Percentiles rank a stretch among this genome's conserved stretches.
These are phyloP conservation scores for Hypselothyrea guttata DNA, from an alignment of 2,888 invertebrate genomes.

Conservation along the genomic window DNA sequence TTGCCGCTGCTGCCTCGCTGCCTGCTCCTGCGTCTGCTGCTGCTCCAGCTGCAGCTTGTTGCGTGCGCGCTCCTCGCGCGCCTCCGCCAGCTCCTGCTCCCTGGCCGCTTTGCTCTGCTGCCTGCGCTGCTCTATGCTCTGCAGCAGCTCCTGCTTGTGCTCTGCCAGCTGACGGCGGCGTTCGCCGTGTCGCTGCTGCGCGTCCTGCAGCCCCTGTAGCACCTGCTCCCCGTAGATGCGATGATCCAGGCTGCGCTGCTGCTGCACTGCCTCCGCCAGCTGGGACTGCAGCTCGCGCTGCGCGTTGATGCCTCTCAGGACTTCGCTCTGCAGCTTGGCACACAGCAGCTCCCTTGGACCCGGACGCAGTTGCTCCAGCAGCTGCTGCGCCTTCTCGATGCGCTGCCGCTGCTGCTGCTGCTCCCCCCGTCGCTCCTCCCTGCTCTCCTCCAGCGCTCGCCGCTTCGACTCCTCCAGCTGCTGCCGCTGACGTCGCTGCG, in stretches of 20 bases:
- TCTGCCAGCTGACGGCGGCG: constrained; percentile 61
- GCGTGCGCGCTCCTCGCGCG: constrained; percentile 56
- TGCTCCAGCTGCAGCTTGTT: constrained; percentile 77
- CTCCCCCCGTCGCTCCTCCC: constrained; percentile 80
- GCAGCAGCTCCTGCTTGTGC: constrained; percentile 73
- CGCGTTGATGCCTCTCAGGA: constrained; percentile 76
- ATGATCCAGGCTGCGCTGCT: constrained; percentile 73
- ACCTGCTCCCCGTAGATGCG: constrained; percentile 78
- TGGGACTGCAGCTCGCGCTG: constrained; percentile 76
- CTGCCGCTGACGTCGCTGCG: constrained; percentile 19
- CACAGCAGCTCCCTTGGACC: constrained; percentile 79
- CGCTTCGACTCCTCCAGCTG: constrained; percentile 26
- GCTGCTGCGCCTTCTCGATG: constrained; percentile 75
- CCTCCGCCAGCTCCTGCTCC: constrained; percentile 54
- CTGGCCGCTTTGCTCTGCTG: constrained; percentile 53
- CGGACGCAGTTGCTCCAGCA: constrained; percentile 77
- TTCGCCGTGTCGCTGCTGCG: constrained; percentile 75
- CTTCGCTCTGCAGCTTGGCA: constrained; percentile 80
- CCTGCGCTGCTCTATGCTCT: constrained; percentile 73
- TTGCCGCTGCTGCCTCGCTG: constrained; percentile 66
- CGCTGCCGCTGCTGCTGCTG: constrained; percentile 65
- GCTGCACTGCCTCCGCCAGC: constrained; percentile 63
- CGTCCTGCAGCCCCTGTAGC: constrained; percentile 79
- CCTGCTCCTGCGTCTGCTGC: constrained; percentile 80
- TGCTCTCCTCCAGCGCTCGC: constrained; percentile 39